Evolutionary conservation across 2,797 vertebrate genomes (phyloP).

Genomic region (Geotrypetes seraphini): DNA sequence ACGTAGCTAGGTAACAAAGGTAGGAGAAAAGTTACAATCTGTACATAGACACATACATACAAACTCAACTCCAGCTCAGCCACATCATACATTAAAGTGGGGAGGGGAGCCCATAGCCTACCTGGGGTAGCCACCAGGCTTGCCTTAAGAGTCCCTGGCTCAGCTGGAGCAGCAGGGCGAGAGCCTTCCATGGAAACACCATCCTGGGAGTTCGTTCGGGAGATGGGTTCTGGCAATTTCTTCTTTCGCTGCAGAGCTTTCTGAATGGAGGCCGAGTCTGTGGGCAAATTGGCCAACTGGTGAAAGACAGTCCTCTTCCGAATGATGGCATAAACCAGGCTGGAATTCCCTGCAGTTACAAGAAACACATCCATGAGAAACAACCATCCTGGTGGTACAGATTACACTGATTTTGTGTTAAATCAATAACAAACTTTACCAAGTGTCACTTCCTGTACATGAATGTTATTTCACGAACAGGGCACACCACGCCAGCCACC

Average conservation of each 20-base stretch:
- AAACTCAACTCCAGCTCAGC: too few relatives aligned
- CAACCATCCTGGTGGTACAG: too few relatives aligned
- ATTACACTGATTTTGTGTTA: too few relatives aligned
- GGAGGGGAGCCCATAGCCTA: slow-evolving; percentile 22
- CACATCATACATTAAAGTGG: too few relatives aligned
- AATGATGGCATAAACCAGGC: slow-evolving; percentile 94
- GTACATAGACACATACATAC: too few relatives aligned
- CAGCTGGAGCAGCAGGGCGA: slow-evolving; percentile 80
- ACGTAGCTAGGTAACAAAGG: too few relatives aligned
- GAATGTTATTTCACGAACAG: not conserved
- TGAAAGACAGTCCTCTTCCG: slow-evolving; percentile 92
- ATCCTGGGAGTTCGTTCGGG: slow-evolving; percentile 85
- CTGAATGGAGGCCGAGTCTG: slow-evolving; percentile 75
- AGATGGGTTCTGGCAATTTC: slow-evolving; percentile 72
- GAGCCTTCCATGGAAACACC: slow-evolving; percentile 91
- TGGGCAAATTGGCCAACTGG: slow-evolving; percentile 87
- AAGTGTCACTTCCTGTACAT: not conserved
- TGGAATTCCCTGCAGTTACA: slow-evolving; percentile 68
- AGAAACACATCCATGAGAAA: too few relatives aligned
- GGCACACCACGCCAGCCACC: not conserved
- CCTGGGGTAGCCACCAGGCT: slow-evolving; percentile 90
- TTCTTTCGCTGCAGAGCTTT: slow-evolving; percentile 84
- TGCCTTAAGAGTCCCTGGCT: slow-evolving; percentile 85
- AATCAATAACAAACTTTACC: too few relatives aligned
- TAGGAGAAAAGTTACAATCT: too few relatives aligned